Percentiles rank a stretch among this genome's conserved stretches.
These are phyloP conservation scores for Psephotus haematonotus DNA, from an alignment of 2,113 vertebrate species.

Conservation along the genomic window DNA sequence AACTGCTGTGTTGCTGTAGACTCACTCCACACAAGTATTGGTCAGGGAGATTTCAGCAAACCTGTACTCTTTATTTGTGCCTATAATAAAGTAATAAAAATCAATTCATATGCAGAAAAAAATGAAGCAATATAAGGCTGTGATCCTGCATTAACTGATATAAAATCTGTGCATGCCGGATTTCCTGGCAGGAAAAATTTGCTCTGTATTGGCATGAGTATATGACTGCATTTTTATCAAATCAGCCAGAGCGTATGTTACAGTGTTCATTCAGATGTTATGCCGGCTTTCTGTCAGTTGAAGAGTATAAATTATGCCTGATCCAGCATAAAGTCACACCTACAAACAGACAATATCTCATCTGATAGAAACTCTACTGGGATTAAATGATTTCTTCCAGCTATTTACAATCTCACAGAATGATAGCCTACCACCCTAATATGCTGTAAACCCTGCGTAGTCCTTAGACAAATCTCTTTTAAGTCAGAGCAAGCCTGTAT, in stretches of 20 bases:
- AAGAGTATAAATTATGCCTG: neutral
- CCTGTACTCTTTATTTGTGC: neutral
- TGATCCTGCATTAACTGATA: neutral
- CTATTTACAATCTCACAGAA: neutral
- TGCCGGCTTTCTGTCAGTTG: constrained; percentile 33
- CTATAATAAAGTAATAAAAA: neutral
- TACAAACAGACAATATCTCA: constrained; percentile 3
- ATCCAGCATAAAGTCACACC: constrained; percentile 3
- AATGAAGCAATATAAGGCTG: neutral
- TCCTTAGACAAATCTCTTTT: constrained; percentile 1
- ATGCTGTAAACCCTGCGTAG: neutral
- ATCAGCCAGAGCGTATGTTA: constrained; percentile 46
- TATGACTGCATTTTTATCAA: neutral
- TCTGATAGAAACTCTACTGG: constrained; percentile 4
- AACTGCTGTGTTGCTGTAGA: neutral
- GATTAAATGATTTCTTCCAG: constrained; percentile 35
- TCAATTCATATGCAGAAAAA: neutral
- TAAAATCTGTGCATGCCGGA: neutral
- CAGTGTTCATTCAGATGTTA: constrained; percentile 17
- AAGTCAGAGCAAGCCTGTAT: neutral
- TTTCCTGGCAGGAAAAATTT: constrained; percentile 26
- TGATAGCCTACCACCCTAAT: neutral
- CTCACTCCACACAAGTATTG: neutral
- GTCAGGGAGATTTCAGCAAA: neutral
- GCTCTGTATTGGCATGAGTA: neutral